Evolutionary conservation across 2,888 invertebrate genomes (phyloP), one percentile per base, ranked within the genome.

Genomic region (Drosophila suboccidentalis): DNA sequence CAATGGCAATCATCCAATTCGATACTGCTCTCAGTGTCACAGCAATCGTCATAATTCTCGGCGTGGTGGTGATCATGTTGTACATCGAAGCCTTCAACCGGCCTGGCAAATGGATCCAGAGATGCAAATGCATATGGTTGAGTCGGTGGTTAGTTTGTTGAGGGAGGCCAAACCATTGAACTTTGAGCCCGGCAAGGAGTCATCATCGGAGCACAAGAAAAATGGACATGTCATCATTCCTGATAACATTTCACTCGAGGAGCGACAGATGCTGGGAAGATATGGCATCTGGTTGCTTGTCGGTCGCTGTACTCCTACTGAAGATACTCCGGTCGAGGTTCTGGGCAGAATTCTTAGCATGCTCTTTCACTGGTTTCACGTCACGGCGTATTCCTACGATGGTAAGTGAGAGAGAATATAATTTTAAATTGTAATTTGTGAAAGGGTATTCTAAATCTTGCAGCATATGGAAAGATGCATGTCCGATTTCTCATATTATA

Each of bases 291-390:
- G 99, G 98, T 93, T 99, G 79, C 94, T 99, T 91, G 98, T 99
- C 47, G 98, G 98, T 11, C 95, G 99, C 72, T 99, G 97, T 91
- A 95, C 96, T 13, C 97, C 97, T 0, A 95, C 95, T 75, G 94
- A 96, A 26, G 96, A 96, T 88, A 96, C 96, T 0, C 96, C 96
- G 0, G 94, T 95, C 66, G 96, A 97, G 92, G 94, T 96, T 60
- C 94, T 99, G 55, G 99, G 99, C 8, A 94, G 99, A 71, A 94
- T 99, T 83, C 94, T 99, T 54, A 97, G 98, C 34, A 98, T 99
- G 95, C 94, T 99, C 75, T 99, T 99, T 93, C 98, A 99, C 93
- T 99, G 99, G 99, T 99, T 99, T 94, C 98, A 99, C 93, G 97
- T 98, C 87, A 99, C 99, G 15, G 98, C 99, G 1, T 98, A 97